These are phyloP conservation scores for Cephus nigrinus DNA, from an alignment of 2,888 invertebrate genomes.

Conservation along the genomic window DNA sequence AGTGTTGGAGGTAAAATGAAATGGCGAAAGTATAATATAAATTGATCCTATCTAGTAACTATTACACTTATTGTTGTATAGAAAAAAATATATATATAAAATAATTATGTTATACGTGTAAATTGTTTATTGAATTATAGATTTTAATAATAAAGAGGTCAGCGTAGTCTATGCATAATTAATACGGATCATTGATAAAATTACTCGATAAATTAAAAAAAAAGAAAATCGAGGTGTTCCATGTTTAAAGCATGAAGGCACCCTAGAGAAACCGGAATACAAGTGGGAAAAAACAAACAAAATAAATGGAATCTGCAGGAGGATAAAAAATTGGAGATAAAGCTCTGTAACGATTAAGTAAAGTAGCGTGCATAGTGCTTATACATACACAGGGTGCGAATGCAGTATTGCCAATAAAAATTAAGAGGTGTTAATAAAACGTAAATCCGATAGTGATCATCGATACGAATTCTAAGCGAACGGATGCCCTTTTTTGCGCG, in stretches of 20 bases:
- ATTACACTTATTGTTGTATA: constrained; percentile 60
- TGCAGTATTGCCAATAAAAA: constrained; percentile 41
- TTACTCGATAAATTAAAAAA: neutral
- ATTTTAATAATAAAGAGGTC: constrained; percentile 46
- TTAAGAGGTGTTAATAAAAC: constrained; percentile 15
- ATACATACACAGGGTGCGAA: constrained; percentile 42
- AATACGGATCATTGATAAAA: too few relatives aligned
- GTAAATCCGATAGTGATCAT: neutral
- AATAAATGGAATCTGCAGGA: neutral
- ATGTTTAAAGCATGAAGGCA: neutral
- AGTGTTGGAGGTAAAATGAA: constrained; percentile 11
- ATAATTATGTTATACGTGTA: constrained; percentile 60
- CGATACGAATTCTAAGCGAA: neutral
- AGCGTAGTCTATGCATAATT: neutral
- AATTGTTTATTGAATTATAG: constrained; percentile 61
- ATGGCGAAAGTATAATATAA: constrained; percentile 10
- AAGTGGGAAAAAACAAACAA: neutral
- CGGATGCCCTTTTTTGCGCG: neutral
- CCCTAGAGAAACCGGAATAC: neutral
- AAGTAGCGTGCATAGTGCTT: constrained; percentile 36
- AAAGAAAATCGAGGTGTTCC: neutral
- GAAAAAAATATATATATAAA: constrained; percentile 39
- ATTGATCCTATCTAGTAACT: constrained; percentile 49
- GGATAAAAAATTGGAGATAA: neutral
- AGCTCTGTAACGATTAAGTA: constrained; percentile 28